A percentile compares a stretch with the other conserved stretches of the same genome.
phyloP scores from a whole-genome alignment of 2,888 invertebrate species.

The Lordiphosa andalusiaca region DNA sequence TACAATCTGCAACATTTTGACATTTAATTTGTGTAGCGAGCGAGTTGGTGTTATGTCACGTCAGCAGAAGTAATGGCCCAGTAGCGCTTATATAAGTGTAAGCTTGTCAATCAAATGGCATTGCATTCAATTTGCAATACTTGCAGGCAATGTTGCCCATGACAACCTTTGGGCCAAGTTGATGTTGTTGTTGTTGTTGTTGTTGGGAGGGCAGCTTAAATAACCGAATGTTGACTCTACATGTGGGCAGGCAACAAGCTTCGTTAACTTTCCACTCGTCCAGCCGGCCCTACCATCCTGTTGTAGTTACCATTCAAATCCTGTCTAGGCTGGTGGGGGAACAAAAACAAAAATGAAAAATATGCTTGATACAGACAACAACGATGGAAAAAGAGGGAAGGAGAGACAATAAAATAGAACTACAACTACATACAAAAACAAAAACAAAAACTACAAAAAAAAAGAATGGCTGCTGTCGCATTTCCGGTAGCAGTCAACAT shows the following conservation, averaged over 20 bases:
- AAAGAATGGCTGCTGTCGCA: slow-evolving; percentile 65
- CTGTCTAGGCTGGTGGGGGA: slow-evolving; percentile 31
- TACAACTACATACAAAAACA: too few relatives aligned
- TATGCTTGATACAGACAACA: slow-evolving; percentile 40
- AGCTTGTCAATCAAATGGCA: slow-evolving; percentile 34
- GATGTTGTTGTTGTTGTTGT: slow-evolving; percentile 2
- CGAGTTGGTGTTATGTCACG: slow-evolving; percentile 13
- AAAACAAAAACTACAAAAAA: too few relatives aligned
- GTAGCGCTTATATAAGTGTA: not conserved
- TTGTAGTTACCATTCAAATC: slow-evolving; percentile 57
- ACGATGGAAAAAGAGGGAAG: slow-evolving; percentile 28
- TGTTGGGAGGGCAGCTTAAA: slow-evolving; percentile 24
- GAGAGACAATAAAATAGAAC: slow-evolving; percentile 56
- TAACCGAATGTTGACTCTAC: slow-evolving; percentile 41
- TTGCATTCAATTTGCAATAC: slow-evolving; percentile 37
- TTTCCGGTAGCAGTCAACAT: slow-evolving; percentile 70
- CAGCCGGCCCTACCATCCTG: slow-evolving; percentile 29
- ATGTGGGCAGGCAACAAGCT: slow-evolving; percentile 54
- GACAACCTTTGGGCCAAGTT: slow-evolving; percentile 15
- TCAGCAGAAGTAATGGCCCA: slow-evolving; percentile 15
- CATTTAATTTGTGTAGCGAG: slow-evolving; percentile 34
- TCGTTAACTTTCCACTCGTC: slow-evolving; percentile 59
- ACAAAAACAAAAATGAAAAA: slow-evolving; percentile 39
- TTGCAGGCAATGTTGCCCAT: slow-evolving; percentile 13
- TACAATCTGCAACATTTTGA: slow-evolving; percentile 27